Evolutionary conservation across 2,797 vertebrate species (phyloP).

Genomic region (Gallirallus australis): DNA sequence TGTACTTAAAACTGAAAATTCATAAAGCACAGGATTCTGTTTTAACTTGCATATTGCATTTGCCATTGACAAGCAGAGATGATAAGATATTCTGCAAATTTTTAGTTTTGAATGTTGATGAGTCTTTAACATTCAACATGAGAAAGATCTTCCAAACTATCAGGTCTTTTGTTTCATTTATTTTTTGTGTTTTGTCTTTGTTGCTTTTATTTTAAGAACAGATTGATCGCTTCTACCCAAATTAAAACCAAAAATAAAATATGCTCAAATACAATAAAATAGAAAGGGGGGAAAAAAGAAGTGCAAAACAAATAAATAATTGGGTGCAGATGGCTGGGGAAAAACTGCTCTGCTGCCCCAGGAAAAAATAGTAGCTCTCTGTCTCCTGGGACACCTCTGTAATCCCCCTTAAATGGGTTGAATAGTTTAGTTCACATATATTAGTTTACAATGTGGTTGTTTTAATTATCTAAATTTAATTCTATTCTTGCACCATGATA

Average conservation of each 20-base stretch:
- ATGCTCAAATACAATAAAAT: neutral
- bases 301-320: neutral
- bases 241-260: neutral
- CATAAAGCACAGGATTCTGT: slow-evolving; percentile 44
- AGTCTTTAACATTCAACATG: slow-evolving; percentile 4
- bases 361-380: neutral
- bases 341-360: neutral
- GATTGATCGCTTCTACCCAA: neutral
- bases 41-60: slow-evolving; percentile 48
- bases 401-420: neutral
- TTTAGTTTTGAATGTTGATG: slow-evolving; percentile 56
- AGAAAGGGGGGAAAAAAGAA: neutral
- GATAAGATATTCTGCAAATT: slow-evolving; percentile 35
- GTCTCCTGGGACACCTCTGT: neutral
- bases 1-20: slow-evolving; percentile 55
- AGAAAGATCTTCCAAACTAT: slow-evolving; percentile 18
- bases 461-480: neutral
- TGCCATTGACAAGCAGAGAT: slow-evolving; percentile 48
- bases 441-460: neutral
- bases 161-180: neutral
- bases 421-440: neutral
- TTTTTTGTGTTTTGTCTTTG: neutral
- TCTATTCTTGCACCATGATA: neutral
- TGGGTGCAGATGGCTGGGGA: neutral
- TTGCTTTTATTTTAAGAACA: neutral